phyloP scores from a whole-genome alignment of 2,113 vertebrate genomes.

The rabbit (Oryctolagus cuniculus) region mOryCun1.1 NC_091434.1:156595001-156595500 shows the following conservation, averaged over 20 bases:
- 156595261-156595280: background rate
- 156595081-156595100: too few relatives aligned
- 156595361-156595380: background rate
- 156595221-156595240: conserved; percentile 7
- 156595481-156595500: background rate
- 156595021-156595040: too few relatives aligned
- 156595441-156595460: background rate
- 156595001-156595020: too few relatives aligned
- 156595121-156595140: too few relatives aligned
- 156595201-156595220: background rate
- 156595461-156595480: background rate
- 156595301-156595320: background rate
- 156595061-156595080: too few relatives aligned
- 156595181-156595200: too few relatives aligned
- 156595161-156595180: too few relatives aligned
- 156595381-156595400: background rate
- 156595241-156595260: background rate
- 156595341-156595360: conserved; percentile 21
- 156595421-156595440: background rate
- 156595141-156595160: too few relatives aligned
- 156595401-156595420: background rate
- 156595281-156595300: conserved; percentile 31
- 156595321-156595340: conserved; percentile 13
- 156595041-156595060: too few relatives aligned
- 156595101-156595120: too few relatives aligned